phyloP scores from a whole-genome alignment of 2,888 invertebrate genomes.

The Tiphia femorata region DNA sequence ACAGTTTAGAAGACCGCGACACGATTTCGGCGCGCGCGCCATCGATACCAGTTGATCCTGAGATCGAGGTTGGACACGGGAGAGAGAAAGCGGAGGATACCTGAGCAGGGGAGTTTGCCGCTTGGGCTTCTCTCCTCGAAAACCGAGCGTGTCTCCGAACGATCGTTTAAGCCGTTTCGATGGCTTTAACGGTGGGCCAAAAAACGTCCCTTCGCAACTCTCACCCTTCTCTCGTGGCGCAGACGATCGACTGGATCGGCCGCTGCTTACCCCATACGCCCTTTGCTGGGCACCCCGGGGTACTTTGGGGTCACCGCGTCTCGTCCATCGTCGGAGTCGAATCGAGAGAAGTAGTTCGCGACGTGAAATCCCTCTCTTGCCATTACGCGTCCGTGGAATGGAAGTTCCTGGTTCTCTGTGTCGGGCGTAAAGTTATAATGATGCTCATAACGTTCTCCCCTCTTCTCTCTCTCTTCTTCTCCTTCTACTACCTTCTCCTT shows the following conservation, averaged over 20 bases:
- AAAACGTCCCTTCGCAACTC: slow-evolving; percentile 30
- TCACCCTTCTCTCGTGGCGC: slow-evolving; percentile 26
- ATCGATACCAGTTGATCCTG: too few species aligned
- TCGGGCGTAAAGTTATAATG: too few species aligned
- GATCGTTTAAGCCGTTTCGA: slow-evolving; percentile 46
- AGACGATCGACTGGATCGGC: slow-evolving; percentile 21
- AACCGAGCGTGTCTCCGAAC: slow-evolving; percentile 25
- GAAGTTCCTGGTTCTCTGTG: too few species aligned
- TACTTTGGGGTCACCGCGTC: slow-evolving; percentile 41
- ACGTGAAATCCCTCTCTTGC: background rate
- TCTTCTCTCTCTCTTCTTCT: background rate
- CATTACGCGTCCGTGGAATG: too few species aligned
- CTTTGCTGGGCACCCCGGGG: slow-evolving; percentile 37
- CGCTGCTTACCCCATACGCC: slow-evolving; percentile 14
- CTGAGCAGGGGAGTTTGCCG: slow-evolving; percentile 7
- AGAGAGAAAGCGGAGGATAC: slow-evolving; percentile 36
- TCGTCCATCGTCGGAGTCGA: background rate
- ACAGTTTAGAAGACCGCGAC: too few species aligned
- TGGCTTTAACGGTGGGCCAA: slow-evolving; percentile 47
- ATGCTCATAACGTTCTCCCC: too few species aligned
- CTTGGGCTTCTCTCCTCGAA: slow-evolving; percentile 28
- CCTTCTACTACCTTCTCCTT: too few species aligned
- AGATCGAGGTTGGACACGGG: slow-evolving; percentile 21
- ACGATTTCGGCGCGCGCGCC: too few species aligned
- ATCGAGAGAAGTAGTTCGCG: background rate